Evolutionary conservation across 53 echinoderm and acorn worm species (phyloP), one percentile per base, ranked within the genome.

Genomic region (Holothuria scabra): DNA sequence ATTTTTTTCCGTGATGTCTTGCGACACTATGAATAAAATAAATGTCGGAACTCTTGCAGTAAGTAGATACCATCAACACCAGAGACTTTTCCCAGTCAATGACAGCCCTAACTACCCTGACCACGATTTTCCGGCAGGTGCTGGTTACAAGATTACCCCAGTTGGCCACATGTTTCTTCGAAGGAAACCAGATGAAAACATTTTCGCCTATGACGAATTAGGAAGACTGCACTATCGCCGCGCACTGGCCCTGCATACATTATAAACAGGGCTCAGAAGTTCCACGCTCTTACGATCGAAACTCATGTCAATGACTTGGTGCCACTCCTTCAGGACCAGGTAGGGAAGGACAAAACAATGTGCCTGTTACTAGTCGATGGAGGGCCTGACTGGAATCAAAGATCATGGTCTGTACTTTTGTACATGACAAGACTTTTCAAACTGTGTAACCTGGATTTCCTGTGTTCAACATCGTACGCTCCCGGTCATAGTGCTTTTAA

Each of bases 11-110:
- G 7, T 80, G 21, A n/a, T 86, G 26, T 90, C 84, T 18, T 90
- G 90, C 19, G 87, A 90, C 60, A 83, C 75, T 30, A 87, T 78
- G 81, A 59, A 87, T 19, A 90, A 87, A 48, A 16, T 90, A 2
- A 83, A 60, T 8, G 62, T 90, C 12, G 90, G 90, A 8, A 67
- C 76, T 0, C 57, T 87, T 25, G 90, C 87, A 4, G 87, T 87
- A 20, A 84, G 84, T 33, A 18, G 84, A 16, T 87, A 86, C 25
- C 87, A 87, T 31, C 83, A 90, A 29, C 56, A 83, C 1, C 34
- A 56, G 11, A 28, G 80, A 11, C 19, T 91, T 14, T 80, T 79
- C 60, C 57, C 66, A 24, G 5, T 59, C 1, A 46, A 67, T 14
- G 91, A 91, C 30, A 14, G 37, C 12, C 91, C 87, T 6, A 58